These are phyloP conservation scores for Gymnoscopelus microlampas DNA, from an alignment of 2,797 vertebrate genomes.

Conservation along the genomic window DNA sequence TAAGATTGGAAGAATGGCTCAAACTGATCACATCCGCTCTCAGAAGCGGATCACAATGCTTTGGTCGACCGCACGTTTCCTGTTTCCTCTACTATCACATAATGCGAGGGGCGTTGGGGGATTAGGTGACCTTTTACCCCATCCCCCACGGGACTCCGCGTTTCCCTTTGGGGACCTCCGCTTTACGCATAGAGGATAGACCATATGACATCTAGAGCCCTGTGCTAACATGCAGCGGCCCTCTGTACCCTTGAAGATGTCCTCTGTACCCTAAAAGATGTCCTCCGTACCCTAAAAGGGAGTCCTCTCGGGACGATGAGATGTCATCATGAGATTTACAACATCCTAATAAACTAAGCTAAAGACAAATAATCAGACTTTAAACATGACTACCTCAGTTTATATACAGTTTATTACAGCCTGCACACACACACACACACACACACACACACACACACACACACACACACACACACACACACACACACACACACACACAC, in stretches of 20 bases:
- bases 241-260: background rate
- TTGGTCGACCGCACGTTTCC: constrained; percentile 7
- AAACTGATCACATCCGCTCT: constrained; percentile 59
- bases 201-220: constrained; percentile 53
- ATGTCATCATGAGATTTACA: too few species aligned
- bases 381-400: background rate
- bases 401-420: background rate
- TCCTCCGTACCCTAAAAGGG: constrained; percentile 20
- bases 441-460: too few species aligned
- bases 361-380: background rate
- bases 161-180: background rate
- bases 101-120: constrained; percentile 49
- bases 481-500: too few species aligned
- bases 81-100: constrained; percentile 41
- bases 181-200: constrained; percentile 58
- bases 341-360: constrained; percentile 13
- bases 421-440: too few species aligned
- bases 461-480: too few species aligned
- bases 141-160: background rate
- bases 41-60: constrained; percentile 65
- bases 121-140: constrained; percentile 62
- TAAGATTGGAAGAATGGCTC: constrained; percentile 60
- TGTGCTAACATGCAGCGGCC: constrained; percentile 33
- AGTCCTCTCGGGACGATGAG: constrained; percentile 23
- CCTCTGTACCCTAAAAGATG: too few species aligned